Evolutionary conservation across 2,888 invertebrate species (phyloP).

Genomic region (Nemotelus nigrinus): DNA sequence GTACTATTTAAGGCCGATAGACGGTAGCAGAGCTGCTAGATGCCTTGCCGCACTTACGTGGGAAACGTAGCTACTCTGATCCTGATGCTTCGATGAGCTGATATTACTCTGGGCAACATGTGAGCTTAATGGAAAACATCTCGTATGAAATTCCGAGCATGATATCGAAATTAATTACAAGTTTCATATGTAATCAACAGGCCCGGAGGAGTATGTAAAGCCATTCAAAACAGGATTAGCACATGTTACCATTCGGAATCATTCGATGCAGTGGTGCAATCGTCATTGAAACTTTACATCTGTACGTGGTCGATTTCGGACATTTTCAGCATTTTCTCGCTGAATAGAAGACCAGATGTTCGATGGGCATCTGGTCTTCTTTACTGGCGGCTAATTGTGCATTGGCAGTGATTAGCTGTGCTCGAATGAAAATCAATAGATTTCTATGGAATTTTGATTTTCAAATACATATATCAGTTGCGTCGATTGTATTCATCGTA

Average conservation of each 20-base stretch:
- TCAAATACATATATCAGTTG: too few relatives aligned
- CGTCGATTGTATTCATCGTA: too few relatives aligned
- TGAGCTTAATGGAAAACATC: slow-evolving; percentile 46
- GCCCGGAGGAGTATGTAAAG: slow-evolving; percentile 25
- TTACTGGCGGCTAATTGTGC: too few relatives aligned
- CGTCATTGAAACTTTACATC: slow-evolving; percentile 40
- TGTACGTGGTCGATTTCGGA: slow-evolving; percentile 42
- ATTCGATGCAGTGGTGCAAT: slow-evolving; percentile 36
- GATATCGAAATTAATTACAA: slow-evolving; percentile 50
- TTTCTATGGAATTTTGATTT: too few relatives aligned
- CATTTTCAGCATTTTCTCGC: not conserved
- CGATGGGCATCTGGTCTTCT: too few relatives aligned
- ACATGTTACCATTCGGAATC: slow-evolving; percentile 44
- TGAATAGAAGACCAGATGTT: too few relatives aligned
- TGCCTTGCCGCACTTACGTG: not conserved
- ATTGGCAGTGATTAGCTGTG: too few relatives aligned
- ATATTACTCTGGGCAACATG: slow-evolving; percentile 42
- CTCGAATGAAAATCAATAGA: too few relatives aligned
- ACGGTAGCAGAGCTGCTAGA: not conserved
- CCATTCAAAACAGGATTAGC: slow-evolving; percentile 45
- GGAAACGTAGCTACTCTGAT: not conserved
- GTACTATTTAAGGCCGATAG: too few relatives aligned
- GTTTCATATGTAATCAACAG: slow-evolving; percentile 48
- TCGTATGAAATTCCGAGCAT: slow-evolving; percentile 46
- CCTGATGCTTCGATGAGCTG: slow-evolving; percentile 16